Evolutionary conservation across 1,140 invertebrate species (phyloP).

Genomic region (Drosophila nigromelanica): DNA sequence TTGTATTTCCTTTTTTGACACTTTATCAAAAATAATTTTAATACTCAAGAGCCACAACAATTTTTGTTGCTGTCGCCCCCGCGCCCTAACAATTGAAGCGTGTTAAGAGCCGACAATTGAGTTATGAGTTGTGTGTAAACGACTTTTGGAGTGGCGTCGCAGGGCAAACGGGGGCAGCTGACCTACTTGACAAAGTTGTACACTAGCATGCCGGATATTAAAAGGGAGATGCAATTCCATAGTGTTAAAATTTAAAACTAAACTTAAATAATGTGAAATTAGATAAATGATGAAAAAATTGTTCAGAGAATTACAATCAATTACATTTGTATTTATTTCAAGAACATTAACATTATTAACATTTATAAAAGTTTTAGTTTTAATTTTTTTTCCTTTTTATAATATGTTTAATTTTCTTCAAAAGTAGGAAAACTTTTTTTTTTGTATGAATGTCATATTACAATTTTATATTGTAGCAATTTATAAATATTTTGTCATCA

Average conservation of each 20-base stretch:
- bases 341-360: too few species aligned
- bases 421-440: too few species aligned
- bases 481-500: too few species aligned
- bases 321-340: too few species aligned
- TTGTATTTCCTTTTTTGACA: constrained; percentile 47
- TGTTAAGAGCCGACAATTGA: constrained; percentile 46
- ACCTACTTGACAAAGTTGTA: constrained; percentile 10
- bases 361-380: too few species aligned
- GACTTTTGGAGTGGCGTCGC: constrained; percentile 4
- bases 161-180: constrained; percentile 4
- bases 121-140: constrained; percentile 51
- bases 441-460: too few species aligned
- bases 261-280: neutral
- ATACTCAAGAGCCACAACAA: constrained; percentile 39
- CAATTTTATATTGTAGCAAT: too few species aligned
- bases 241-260: neutral
- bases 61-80: too few species aligned
- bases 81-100: constrained; percentile 63
- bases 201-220: neutral
- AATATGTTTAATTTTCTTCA: too few species aligned
- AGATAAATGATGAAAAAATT: neutral
- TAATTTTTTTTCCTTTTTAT: too few species aligned
- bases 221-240: neutral
- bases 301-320: neutral
- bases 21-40: constrained; percentile 59